Base-by-base conservation (phyloP, 2,888 invertebrate genomes). In the Brachylomia viminalis region DNA sequence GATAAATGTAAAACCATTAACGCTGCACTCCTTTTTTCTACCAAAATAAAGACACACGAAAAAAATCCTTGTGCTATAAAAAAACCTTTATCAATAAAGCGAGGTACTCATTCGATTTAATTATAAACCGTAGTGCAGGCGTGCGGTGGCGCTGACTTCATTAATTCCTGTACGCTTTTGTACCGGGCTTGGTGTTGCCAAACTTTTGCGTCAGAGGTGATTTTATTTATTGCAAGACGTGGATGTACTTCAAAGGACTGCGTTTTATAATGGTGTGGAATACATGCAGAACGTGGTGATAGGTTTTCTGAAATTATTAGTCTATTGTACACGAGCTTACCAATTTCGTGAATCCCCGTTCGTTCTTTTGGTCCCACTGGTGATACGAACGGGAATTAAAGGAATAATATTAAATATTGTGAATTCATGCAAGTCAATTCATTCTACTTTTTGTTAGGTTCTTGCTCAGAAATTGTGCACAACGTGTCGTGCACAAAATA, bases 71-170 rank as follows among this genome's bases (percentile, higher is more conserved):
- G 23, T 11, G 3, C 11, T 3, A 42, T 15, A 65, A 65, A 27
- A n/a, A 67, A 67, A 10, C 11, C 17, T 58, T 4, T n/a, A 59
- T 70, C 61, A 80, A 77, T 79, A 71, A 79, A 75, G 54, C 30
- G 59, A 71, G 30, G 47, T 67, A 75, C 65, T 71, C 78, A 75
- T 68, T 75, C 76, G 78, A 86, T 88, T 89, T 88, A 87, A 86
- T 89, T 87, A 82, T 86, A 87, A 86, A 85, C 68, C 70, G 62
- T 59, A 74, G 77, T 75, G 72, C 74, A 80, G 77, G 68, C 79
- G 58, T 56, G 69, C 66, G 67, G 72, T 66, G 67, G 72, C 23
- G 23, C 10, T 64, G 65, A 75, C 77, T 80, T 80, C 82, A 86
- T 86, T 88, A 76, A 81, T 62, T 42, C 54, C 76, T 66, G 45